Base-by-base conservation (phyloP, 1,140 invertebrate species). In the Dreissena polymorpha region DNA sequence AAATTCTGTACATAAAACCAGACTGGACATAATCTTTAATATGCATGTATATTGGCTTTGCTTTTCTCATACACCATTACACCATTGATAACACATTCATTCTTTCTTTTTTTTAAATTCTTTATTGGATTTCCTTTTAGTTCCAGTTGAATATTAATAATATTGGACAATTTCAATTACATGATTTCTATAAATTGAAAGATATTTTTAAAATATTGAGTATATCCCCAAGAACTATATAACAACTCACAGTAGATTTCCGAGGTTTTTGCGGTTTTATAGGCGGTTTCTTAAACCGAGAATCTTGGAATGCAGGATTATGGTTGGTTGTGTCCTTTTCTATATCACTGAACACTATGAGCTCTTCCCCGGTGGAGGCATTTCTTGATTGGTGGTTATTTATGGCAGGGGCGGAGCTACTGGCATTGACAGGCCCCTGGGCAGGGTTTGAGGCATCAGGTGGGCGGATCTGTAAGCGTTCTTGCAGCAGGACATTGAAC, bases 331-430 rank as follows among this genome's bases (percentile, higher is more conserved):
- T 53, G 25, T 23, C n/a, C 18, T 27, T 83, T 57, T 83, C 81
- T 64, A 65, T 76, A 57, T 83, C 74, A 71, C 73, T 83, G 67
- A 83, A 83, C 68, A 77, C 81, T 60, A 83, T 83, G 55, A 83
- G 60, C 39, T 78, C 64, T 16, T 55, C 16, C 60, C 63, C 55
- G 57, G 39, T 39, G 39, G 39, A 2, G 39, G 39, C 39, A 39
- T 12, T 18, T 10, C 57, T 60, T 60, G 57, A 60, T 18, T 39
- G 39, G 39, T 39, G 39, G 39, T 8, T 39, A 39, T 60, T 60
- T 60, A 23, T 23, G 29, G 65, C 65, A 16, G 18, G 65, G 21
- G 25, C 8, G 69, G 49, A 50, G 27, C 12, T 14, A 39, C 10
- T 18, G 13, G n/a, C 49, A 71, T 29, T 21, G 67, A 27, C 29